Evolutionary conservation across 2,797 vertebrate genomes (phyloP), one percentile per base, ranked within the genome.

Genomic region (Corythornis leucogaster): DNA sequence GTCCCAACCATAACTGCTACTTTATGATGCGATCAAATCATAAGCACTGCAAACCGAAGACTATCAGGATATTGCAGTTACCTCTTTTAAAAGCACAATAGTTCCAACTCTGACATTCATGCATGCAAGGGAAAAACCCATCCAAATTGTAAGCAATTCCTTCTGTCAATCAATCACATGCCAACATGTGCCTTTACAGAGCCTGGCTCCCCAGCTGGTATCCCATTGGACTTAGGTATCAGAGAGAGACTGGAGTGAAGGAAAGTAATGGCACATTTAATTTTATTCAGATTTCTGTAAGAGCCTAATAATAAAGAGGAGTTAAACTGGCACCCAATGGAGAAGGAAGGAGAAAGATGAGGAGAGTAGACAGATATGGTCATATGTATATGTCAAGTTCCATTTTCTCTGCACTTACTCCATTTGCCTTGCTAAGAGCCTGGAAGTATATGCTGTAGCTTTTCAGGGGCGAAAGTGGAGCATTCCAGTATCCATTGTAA

Each of bases 391-490:
- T 51, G 76, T 2, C 11, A 59, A 68, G 30, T 61, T 93, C 61
- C 11, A 0, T 64, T 54, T 35, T 42, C 55, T 77, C 57, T 50
- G 59, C 70, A 98, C 99, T 98, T 97, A 99, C 99, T 98, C 99
- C 99, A 24, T 99, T 99, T 92, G 99, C 99, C 97, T 98, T 98
- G 97, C 99, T 99, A 86, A 99, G 98, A 87, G 99, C 99, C 97
- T 99, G 99, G 96, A 98, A 99, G 96, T 99, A 99, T 96, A 99
- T 99, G 97, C 98, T 99, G 98, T 99, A 99, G 98, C 99, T 99
- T 97, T 99, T 99, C 94, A 98, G 94, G 2, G 99, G 99, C 11
- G 99, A 99, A 31, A 99, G 98, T 1, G 99, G 99, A n/a, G 99
- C 98, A 8, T 99, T 99, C 99, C 98, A 99, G 97, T 98, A 99